A percentile compares a stretch with the other conserved stretches of the same genome.
Conservation (phyloP, 2,888 invertebrate species). For the Nemurella pictetii region DNA sequence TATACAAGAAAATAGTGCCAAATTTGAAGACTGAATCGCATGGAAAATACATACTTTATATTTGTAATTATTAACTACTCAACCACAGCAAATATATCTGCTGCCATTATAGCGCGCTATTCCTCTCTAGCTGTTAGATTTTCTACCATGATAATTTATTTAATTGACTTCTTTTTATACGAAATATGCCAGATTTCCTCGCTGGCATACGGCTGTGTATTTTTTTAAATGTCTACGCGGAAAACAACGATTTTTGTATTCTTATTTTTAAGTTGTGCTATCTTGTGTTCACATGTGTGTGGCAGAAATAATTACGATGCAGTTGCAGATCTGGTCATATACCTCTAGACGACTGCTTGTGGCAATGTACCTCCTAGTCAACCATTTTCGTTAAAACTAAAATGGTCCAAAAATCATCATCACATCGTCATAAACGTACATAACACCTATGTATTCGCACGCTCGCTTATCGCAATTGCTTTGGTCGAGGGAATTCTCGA, state of each 20-base stretch:
- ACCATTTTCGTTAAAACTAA: neutral
- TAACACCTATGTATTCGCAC: neutral
- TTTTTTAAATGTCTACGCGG: slow-evolving; percentile 1
- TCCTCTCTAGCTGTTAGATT: neutral
- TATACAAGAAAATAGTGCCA: slow-evolving; percentile 27
- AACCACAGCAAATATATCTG: neutral
- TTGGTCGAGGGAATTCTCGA: neutral
- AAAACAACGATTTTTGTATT: slow-evolving; percentile 7
- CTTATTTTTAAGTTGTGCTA: slow-evolving; percentile 4
- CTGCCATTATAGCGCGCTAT: neutral
- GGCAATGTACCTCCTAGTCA: slow-evolving; percentile 16
- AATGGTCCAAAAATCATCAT: slow-evolving; percentile 6
- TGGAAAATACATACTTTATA: slow-evolving; percentile 5
- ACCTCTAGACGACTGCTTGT: neutral
- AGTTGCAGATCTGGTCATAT: neutral
- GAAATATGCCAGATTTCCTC: slow-evolving; percentile 26
- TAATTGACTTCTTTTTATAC: neutral
- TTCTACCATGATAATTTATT: slow-evolving; percentile 1
- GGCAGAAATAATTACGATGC: neutral
- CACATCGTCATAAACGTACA: neutral
- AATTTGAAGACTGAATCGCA: slow-evolving; percentile 6
- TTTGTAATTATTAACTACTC: neutral
- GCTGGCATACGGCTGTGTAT: slow-evolving; percentile 29
- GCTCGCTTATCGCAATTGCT: neutral
- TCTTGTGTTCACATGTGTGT: slow-evolving; percentile 10